These are phyloP conservation scores for Drosophila greeni DNA, from an alignment of 2,888 invertebrate species.

Conservation along the genomic window DNA sequence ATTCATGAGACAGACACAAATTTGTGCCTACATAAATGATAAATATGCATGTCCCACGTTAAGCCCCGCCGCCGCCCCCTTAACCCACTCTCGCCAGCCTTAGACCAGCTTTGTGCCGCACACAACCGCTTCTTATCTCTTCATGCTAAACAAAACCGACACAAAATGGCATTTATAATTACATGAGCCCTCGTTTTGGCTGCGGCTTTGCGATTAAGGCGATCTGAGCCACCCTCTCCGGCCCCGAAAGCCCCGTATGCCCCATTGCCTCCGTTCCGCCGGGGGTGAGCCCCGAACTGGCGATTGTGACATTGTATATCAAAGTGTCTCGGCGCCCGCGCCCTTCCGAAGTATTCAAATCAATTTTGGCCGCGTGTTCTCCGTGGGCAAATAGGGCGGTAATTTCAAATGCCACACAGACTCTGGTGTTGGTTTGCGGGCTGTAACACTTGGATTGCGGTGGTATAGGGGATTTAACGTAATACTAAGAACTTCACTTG, in stretches of 20 bases:
- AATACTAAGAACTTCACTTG: too few relatives aligned
- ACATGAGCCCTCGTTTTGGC: constrained; percentile 53
- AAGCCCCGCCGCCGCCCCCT: constrained; percentile 5
- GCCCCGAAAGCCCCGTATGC: background rate
- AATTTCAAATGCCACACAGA: constrained; percentile 1
- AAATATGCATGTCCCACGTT: constrained; percentile 57
- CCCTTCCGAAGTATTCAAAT: constrained; percentile 26
- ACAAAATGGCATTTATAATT: constrained; percentile 63
- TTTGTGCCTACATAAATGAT: constrained; percentile 60
- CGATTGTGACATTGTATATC: constrained; percentile 10
- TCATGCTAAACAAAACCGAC: constrained; percentile 39
- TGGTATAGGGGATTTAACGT: too few relatives aligned
- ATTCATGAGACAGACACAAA: constrained; percentile 51
- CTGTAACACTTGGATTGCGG: too few relatives aligned
- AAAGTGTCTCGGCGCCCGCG: background rate
- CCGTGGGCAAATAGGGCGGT: background rate
- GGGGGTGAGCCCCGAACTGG: background rate
- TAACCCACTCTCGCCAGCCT: background rate
- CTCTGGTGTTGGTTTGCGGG: background rate
- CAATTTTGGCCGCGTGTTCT: constrained; percentile 14
- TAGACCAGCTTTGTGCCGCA: background rate
- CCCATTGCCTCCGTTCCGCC: background rate
- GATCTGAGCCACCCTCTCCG: constrained; percentile 10
- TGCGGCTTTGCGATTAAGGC: constrained; percentile 54
- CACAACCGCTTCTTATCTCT: constrained; percentile 33